Conservation (phyloP, 2,888 invertebrate genomes). For the Drosophila picticornis region DNA sequence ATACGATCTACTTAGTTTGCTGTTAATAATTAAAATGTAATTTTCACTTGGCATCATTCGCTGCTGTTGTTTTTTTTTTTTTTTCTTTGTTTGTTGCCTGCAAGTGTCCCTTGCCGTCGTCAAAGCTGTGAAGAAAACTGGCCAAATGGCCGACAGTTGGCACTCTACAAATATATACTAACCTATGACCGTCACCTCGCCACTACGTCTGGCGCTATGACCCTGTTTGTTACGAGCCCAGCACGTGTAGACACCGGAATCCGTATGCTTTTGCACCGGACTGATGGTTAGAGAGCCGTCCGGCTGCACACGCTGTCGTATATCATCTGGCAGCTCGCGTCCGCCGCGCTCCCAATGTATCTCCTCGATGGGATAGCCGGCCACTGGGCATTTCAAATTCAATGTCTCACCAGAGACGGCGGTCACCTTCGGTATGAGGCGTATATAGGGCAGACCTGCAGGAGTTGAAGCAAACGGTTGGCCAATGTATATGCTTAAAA, state of each 20-base stretch:
- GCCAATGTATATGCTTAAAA: constrained; percentile 67
- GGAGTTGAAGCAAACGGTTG: constrained; percentile 17
- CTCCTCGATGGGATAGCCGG: constrained; percentile 92
- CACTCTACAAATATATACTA: constrained; percentile 82
- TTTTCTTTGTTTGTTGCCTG: constrained; percentile 8
- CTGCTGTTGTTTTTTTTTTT: constrained; percentile 4
- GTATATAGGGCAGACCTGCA: constrained; percentile 91
- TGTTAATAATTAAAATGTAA: constrained; percentile 80
- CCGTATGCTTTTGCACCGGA: constrained; percentile 90
- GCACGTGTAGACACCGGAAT: constrained; percentile 93
- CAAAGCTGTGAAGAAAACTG: constrained; percentile 59
- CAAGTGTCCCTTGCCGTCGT: constrained; percentile 31
- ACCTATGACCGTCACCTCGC: constrained; percentile 92
- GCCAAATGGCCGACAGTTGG: constrained; percentile 44
- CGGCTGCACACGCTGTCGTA: constrained; percentile 90
- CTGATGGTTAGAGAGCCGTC: constrained; percentile 91
- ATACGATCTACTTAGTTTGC: constrained; percentile 74
- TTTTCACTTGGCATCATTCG: constrained; percentile 71
- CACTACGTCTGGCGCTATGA: constrained; percentile 90
- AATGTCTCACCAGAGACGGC: constrained; percentile 92
- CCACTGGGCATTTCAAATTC: constrained; percentile 92
- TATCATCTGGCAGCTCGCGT: constrained; percentile 91
- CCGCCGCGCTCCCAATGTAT: constrained; percentile 92
- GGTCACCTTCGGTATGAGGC: constrained; percentile 92
- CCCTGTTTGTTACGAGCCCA: constrained; percentile 92